These are phyloP conservation scores for Climacteris rufus DNA, from an alignment of 2,113 vertebrate genomes.

Conservation along the genomic window DNA sequence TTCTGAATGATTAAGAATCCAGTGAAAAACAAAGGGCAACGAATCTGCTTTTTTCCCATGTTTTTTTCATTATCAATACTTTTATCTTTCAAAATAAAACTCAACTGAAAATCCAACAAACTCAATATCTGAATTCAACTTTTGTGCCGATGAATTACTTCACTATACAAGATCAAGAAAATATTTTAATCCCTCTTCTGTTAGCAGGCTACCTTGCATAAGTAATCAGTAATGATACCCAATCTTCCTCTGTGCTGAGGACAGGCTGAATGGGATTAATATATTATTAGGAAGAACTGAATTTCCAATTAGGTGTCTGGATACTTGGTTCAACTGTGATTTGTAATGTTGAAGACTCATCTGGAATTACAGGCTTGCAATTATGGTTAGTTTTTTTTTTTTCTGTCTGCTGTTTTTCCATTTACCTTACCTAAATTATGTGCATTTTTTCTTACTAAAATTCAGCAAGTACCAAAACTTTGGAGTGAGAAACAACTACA, in stretches of 20 bases:
- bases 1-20: not conserved
- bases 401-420: not conserved
- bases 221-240: not conserved
- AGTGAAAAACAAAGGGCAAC: not conserved
- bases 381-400: not conserved
- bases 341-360: not conserved
- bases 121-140: not conserved
- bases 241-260: not conserved
- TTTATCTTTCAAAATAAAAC: not conserved
- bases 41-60: accelerated
- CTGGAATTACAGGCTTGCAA: constrained; percentile 21
- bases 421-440: not conserved
- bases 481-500: not conserved
- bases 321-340: not conserved
- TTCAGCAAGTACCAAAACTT: not conserved
- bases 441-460: not conserved
- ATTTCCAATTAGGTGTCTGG: constrained; percentile 25
- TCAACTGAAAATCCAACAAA: not conserved
- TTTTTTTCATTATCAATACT: not conserved
- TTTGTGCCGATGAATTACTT: not conserved
- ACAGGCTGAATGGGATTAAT: not conserved
- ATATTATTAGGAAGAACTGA: constrained; percentile 7
- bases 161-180: not conserved
- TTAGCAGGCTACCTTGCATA: constrained; percentile 6
- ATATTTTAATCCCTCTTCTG: not conserved